phyloP scores from a whole-genome alignment of 2,888 invertebrate species.

The Strigamia transsilvanica region DNA sequence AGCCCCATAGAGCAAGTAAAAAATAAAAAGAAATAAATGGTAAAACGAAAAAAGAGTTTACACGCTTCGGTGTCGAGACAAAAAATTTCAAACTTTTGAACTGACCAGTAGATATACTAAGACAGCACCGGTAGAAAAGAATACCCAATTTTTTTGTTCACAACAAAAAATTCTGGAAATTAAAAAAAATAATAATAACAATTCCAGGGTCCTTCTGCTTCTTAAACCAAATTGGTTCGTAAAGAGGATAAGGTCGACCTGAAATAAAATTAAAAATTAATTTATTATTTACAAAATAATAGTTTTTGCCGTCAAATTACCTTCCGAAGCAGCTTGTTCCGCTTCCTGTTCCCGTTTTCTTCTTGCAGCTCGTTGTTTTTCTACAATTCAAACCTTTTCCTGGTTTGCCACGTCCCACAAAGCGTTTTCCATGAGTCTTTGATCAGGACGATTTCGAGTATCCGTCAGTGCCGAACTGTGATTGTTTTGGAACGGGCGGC shows the following conservation, averaged over 20 bases:
- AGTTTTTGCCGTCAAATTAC: slow-evolving; percentile 59
- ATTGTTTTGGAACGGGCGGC: too few species aligned
- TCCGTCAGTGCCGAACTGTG: slow-evolving; percentile 98
- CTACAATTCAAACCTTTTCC: slow-evolving; percentile 80
- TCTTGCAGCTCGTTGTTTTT: slow-evolving; percentile 88
- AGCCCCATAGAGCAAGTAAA: too few species aligned
- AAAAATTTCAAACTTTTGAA: too few species aligned
- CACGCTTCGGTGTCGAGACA: too few species aligned
- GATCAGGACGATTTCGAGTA: slow-evolving; percentile 91
- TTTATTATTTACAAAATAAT: neutral
- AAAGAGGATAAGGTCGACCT: slow-evolving; percentile 75
- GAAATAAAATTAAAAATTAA: slow-evolving; percentile 57
- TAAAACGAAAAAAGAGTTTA: too few species aligned
- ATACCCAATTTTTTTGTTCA: too few species aligned
- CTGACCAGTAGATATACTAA: too few species aligned
- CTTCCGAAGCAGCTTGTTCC: slow-evolving; percentile 69
- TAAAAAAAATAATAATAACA: too few species aligned
- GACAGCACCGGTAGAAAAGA: too few species aligned
- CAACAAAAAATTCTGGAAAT: too few species aligned
- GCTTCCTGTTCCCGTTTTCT: slow-evolving; percentile 81
- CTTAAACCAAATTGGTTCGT: slow-evolving; percentile 89
- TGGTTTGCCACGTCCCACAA: slow-evolving; percentile 89
- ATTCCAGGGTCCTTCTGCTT: slow-evolving; percentile 78
- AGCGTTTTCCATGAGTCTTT: slow-evolving; percentile 96
- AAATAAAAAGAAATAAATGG: too few species aligned